A percentile compares a stretch with the other conserved stretches of the same genome.
These are phyloP conservation scores for Serripes groenlandicus DNA, from an alignment of 2,888 invertebrate genomes.

Conservation along the genomic window DNA sequence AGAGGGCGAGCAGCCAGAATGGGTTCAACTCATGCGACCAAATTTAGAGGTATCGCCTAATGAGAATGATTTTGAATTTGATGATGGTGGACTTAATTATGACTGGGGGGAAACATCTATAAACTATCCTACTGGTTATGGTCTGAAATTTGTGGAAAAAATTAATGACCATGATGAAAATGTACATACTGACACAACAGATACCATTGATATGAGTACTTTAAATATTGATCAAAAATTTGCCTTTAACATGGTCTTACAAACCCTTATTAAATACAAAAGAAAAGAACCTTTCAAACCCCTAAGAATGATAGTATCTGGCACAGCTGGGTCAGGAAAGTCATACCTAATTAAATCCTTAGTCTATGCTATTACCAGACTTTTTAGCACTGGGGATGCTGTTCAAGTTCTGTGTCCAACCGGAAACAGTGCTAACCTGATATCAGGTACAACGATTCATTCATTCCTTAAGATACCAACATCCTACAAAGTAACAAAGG, in stretches of 20 bases:
- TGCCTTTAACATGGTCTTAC: conserved; percentile 61
- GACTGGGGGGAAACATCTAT: too few relatives aligned
- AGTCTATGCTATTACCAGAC: conserved; percentile 44
- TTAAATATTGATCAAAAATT: conserved; percentile 66
- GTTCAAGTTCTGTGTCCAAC: conserved; percentile 69
- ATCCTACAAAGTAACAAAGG: conserved; percentile 14
- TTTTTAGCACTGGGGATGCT: conserved; percentile 49
- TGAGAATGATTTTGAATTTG: too few relatives aligned
- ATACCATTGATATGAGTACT: conserved; percentile 18
- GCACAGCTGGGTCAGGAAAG: conserved; percentile 69
- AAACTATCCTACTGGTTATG: background rate
- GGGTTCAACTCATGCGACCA: conserved; percentile 24
- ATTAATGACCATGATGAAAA: background rate
- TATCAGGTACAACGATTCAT: conserved; percentile 62
- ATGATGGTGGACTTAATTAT: too few relatives aligned
- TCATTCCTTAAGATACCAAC: conserved; percentile 68
- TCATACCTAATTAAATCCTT: conserved; percentile 64
- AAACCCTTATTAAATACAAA: conserved; percentile 40
- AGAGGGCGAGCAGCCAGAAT: conserved; percentile 25
- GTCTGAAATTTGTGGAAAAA: background rate
- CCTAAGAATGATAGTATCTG: conserved; percentile 56
- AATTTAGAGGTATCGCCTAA: background rate
- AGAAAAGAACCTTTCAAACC: conserved; percentile 31
- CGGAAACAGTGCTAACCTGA: conserved; percentile 69
- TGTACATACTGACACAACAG: background rate